Conservation (phyloP, 1,140 invertebrate genomes). For the Dolichoris vasculosae region DNA sequence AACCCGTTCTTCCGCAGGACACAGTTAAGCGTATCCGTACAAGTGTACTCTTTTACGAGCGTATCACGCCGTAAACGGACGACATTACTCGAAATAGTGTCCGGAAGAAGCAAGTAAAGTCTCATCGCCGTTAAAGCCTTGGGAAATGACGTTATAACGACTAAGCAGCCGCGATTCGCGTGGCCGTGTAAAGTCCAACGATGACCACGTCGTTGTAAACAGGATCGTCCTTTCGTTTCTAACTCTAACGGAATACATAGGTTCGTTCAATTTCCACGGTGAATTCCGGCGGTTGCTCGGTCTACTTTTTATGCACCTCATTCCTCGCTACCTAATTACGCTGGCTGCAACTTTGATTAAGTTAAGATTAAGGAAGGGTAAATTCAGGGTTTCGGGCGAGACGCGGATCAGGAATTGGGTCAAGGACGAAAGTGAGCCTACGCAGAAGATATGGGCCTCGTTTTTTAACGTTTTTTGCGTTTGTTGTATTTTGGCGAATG, state of each 20-base stretch:
- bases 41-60: conserved; percentile 20
- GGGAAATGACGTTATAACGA: not conserved
- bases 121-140: not conserved
- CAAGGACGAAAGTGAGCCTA: too few species aligned
- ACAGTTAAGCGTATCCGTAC: too few species aligned
- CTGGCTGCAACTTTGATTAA: not conserved
- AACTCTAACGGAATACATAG: not conserved
- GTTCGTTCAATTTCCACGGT: not conserved
- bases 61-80: not conserved
- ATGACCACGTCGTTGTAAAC: not conserved
- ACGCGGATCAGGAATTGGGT: not conserved
- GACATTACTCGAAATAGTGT: not conserved
- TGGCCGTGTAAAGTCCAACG: not conserved
- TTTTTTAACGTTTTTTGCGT: not conserved
- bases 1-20: not conserved
- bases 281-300: not conserved
- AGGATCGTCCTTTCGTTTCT: too few species aligned
- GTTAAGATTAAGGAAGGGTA: too few species aligned
- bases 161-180: not conserved
- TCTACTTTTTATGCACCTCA: not conserved
- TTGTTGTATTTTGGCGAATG: too few species aligned
- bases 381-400: not conserved
- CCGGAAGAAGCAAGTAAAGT: conserved; percentile 3
- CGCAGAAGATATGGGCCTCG: not conserved
- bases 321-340: too few species aligned